A percentile compares a stretch with the other conserved stretches of the same genome.
phyloP scores from a whole-genome alignment of 2,888 invertebrate species.

The Eupithecia pulchellata region DNA sequence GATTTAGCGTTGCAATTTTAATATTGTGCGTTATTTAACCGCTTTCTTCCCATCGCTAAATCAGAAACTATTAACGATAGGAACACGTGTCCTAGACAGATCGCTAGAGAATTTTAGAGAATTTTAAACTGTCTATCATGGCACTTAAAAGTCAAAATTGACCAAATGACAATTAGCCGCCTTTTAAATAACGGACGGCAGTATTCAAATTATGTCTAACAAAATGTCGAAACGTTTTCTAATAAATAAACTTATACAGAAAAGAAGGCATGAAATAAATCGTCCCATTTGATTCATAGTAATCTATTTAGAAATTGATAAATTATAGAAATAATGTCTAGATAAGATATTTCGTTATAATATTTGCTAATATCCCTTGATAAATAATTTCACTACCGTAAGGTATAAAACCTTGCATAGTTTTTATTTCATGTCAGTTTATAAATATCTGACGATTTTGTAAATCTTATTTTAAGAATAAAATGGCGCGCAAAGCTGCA shows the following conservation, averaged over 20 bases:
- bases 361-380: constrained; percentile 12
- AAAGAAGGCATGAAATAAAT: neutral
- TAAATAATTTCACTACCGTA: constrained; percentile 8
- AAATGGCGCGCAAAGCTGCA: constrained; percentile 23
- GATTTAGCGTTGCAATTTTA: no score
- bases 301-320: constrained; percentile 16
- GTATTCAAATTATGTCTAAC: no score
- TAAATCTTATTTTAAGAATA: neutral
- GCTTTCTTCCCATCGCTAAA: no score
- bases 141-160: no score
- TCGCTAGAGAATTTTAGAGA: no score
- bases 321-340: constrained; percentile 12
- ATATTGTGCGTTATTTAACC: no score
- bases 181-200: no score
- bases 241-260: neutral
- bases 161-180: no score
- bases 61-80: no score
- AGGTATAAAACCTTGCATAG: constrained; percentile 22
- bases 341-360: constrained; percentile 27
- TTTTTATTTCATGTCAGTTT: constrained; percentile 8
- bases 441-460: neutral
- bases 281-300: neutral
- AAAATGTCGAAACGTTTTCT: neutral
- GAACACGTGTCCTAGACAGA: no score
- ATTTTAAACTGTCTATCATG: no score